A percentile compares a stretch with the other conserved stretches of the same genome.
phyloP scores from a whole-genome alignment of 2,113 vertebrate genomes.

The Copsychus sechellarum region DNA sequence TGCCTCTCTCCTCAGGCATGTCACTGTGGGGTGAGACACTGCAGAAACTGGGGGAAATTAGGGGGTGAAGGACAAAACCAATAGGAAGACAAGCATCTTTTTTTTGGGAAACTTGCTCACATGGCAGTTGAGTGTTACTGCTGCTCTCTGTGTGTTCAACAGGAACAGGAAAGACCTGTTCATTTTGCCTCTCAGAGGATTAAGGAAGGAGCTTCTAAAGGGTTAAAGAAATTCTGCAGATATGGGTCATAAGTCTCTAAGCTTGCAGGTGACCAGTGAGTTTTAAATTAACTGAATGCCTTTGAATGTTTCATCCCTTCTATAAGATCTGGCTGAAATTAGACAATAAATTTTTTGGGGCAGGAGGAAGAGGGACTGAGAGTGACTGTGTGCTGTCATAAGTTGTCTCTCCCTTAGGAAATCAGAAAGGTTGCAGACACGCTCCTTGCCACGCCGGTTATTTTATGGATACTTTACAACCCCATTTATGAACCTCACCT shows the following conservation, averaged over 20 bases:
- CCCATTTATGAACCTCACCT: neutral
- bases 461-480: neutral
- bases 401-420: neutral
- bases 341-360: neutral
- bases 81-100: neutral
- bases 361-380: neutral
- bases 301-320: neutral
- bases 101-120: neutral
- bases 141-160: neutral
- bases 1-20: neutral
- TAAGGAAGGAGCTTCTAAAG: neutral
- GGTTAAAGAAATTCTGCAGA: neutral
- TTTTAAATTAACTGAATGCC: neutral
- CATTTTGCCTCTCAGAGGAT: neutral
- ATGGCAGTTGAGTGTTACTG: neutral
- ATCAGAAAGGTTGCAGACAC: neutral
- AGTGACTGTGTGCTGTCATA: neutral
- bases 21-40: neutral
- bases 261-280: neutral
- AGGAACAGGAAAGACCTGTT: constrained; percentile 70
- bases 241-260: neutral
- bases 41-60: neutral
- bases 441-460: neutral
- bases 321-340: neutral
- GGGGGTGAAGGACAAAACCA: neutral